phyloP scores from a whole-genome alignment of 2,888 invertebrate species.

The Sturmia bella region DNA sequence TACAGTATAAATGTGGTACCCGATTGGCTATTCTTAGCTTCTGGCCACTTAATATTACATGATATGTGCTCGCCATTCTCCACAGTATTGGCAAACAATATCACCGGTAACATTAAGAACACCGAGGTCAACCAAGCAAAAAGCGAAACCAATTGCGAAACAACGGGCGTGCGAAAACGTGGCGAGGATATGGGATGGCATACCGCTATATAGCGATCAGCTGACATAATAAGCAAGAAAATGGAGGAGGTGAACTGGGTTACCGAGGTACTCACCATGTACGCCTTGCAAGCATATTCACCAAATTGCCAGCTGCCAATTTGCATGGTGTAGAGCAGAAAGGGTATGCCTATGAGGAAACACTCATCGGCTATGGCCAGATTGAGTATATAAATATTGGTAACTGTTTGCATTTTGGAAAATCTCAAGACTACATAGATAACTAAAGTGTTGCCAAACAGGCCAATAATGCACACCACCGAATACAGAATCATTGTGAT shows the following conservation, averaged over 20 bases:
- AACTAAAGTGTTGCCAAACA: constrained; percentile 94
- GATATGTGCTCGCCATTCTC: constrained; percentile 84
- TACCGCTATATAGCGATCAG: constrained; percentile 95
- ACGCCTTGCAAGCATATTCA: constrained; percentile 92
- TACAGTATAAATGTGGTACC: constrained; percentile 94
- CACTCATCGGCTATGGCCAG: constrained; percentile 96
- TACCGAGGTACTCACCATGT: constrained; percentile 95
- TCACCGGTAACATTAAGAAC: constrained; percentile 93
- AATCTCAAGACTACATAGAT: constrained; percentile 94
- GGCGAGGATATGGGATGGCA: constrained; percentile 96
- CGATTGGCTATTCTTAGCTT: constrained; percentile 84
- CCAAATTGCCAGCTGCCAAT: constrained; percentile 93
- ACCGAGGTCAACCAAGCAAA: constrained; percentile 94
- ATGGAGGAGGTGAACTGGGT: constrained; percentile 97
- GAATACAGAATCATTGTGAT: constrained; percentile 90
- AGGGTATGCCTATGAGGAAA: constrained; percentile 94
- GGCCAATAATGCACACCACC: constrained; percentile 91
- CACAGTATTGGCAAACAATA: constrained; percentile 90
- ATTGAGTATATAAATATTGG: constrained; percentile 97
- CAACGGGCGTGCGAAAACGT: constrained; percentile 91
- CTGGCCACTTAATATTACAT: constrained; percentile 92
- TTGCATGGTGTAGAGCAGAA: constrained; percentile 91
- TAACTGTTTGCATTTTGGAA: constrained; percentile 97
- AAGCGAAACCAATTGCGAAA: constrained; percentile 91
- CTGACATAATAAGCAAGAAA: constrained; percentile 95